These are phyloP conservation scores for Lethrus apterus DNA, from an alignment of 1,140 invertebrate genomes.

Conservation along the genomic window DNA sequence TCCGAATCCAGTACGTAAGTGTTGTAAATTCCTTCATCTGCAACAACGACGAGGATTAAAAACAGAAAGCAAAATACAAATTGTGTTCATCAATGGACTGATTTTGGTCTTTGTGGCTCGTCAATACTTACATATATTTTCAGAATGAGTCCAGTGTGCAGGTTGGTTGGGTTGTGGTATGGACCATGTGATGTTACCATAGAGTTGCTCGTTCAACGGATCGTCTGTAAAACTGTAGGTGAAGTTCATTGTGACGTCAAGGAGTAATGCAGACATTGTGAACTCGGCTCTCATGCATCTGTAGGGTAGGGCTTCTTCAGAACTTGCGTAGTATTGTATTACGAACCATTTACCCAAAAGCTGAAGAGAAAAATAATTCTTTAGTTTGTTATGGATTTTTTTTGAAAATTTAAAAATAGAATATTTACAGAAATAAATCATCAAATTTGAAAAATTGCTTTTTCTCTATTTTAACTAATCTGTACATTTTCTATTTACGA, in stretches of 20 bases:
- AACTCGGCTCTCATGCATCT: constrained; percentile 76
- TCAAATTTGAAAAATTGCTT: constrained; percentile 1
- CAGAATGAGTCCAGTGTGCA: constrained; percentile 77
- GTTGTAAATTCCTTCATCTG: constrained; percentile 84
- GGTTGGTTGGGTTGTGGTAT: constrained; percentile 62
- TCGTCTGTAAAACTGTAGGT: constrained; percentile 78
- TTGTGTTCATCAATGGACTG: too few species aligned
- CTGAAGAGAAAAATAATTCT: constrained; percentile 43
- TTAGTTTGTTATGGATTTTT: neutral
- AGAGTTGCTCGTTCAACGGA: constrained; percentile 66
- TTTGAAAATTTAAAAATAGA: constrained; percentile 1
- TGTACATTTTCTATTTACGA: neutral
- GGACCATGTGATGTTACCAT: constrained; percentile 79
- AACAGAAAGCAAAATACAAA: neutral
- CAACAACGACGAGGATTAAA: constrained; percentile 15
- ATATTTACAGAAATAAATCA: constrained; percentile 3
- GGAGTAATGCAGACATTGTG: constrained; percentile 44
- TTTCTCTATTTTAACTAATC: constrained; percentile 1
- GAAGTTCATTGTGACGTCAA: constrained; percentile 67
- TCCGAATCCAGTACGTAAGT: constrained; percentile 79
- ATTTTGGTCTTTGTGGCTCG: too few species aligned
- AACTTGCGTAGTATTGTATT: constrained; percentile 79
- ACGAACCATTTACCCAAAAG: constrained; percentile 75
- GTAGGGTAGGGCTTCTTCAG: constrained; percentile 72
- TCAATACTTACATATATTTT: constrained; percentile 63